Percentiles rank a stretch among this genome's conserved stretches.
These are phyloP conservation scores for Parasteatoda tepidariorum DNA, from an alignment of 1,140 invertebrate species.

Conservation along the genomic window DNA sequence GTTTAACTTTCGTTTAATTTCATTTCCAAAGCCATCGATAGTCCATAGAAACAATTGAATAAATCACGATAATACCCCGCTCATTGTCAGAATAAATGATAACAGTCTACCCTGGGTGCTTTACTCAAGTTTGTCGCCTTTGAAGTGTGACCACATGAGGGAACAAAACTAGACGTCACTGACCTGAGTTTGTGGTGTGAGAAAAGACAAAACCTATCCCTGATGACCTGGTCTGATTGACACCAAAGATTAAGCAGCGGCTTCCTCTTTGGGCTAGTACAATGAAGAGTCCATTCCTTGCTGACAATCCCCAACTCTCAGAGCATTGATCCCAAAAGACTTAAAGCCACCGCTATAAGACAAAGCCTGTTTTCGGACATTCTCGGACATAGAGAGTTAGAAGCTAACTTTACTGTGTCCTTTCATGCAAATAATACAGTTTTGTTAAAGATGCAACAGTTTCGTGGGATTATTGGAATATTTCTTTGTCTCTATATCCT, in stretches of 20 bases:
- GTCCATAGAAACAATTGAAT: neutral
- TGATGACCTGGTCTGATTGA: conserved; percentile 49
- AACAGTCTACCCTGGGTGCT: neutral
- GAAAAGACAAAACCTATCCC: conserved; percentile 38
- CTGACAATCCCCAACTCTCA: conserved; percentile 24
- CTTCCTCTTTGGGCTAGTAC: conserved; percentile 27
- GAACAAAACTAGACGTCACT: conserved; percentile 36
- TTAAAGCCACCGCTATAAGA: conserved; percentile 6
- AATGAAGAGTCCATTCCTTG: conserved; percentile 21
- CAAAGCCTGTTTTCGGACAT: too few relatives aligned
- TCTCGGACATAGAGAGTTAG: too few relatives aligned
- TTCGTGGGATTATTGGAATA: too few relatives aligned
- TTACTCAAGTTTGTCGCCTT: neutral
- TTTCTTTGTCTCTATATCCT: too few relatives aligned
- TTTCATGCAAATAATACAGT: conserved; percentile 12
- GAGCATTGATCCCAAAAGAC: conserved; percentile 44
- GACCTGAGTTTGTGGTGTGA: conserved; percentile 48
- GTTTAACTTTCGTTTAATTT: neutral
- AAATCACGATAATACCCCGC: neutral
- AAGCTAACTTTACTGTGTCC: neutral
- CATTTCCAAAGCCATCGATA: neutral
- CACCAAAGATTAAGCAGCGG: conserved; percentile 50
- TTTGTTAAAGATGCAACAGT: neutral
- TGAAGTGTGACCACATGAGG: conserved; percentile 28
- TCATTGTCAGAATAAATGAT: neutral